Base-by-base conservation (phyloP, 2,888 invertebrate genomes). In the Ophion ellenae region DNA sequence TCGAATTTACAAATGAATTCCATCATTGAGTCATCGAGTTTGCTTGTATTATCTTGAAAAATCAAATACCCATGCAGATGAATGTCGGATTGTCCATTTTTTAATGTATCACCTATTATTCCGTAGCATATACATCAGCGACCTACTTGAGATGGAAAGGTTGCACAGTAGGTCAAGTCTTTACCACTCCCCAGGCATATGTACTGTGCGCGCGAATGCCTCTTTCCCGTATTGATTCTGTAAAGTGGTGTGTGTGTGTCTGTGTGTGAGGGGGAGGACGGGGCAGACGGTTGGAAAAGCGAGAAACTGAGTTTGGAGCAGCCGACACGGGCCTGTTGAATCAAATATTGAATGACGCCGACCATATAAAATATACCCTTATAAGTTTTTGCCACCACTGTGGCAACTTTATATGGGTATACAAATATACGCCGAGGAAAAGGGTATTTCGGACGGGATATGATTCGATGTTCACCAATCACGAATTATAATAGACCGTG, bases 331-430 rank as follows among this genome's bases (percentile, higher is more conserved):
- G 24, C n/a, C 59, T 74, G 80, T 81, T 81, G 80, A 81, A 81
- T 81, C 73, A 73, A 81, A 74, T 81, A 81, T 81, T 74, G 74
- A 74, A 81, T 53, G 79, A 17, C 20, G 57, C 28, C 74, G 40
- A n/a, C 66, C 45, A 36, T 20, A 9, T 40, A 40, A 40, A 7
- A 9, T 40, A 40, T 40, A 9, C 40, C 40, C 40, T 40, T 9
- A 7, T 40, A 40, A 40, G 40, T 40, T 7, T 40, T 40, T 6
- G 40, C 36, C 9, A 36, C 20, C 20, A 69, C 24, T 40, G 59
- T 36, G 14, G 45, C n/a, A 61, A 17, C 20, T 61, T 11, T 14
- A 53, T 53, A 40, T 40, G 7, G 40, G 45, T 80, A 57, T 36
- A 47, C 64, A 57, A 36, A 64, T 47, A 73, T 17, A 53, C 24